A percentile compares a stretch with the other conserved stretches of the same genome.
Evolutionary conservation across 2,888 invertebrate genomes (phyloP).

Genomic region (Tanypteryx hageni): DNA sequence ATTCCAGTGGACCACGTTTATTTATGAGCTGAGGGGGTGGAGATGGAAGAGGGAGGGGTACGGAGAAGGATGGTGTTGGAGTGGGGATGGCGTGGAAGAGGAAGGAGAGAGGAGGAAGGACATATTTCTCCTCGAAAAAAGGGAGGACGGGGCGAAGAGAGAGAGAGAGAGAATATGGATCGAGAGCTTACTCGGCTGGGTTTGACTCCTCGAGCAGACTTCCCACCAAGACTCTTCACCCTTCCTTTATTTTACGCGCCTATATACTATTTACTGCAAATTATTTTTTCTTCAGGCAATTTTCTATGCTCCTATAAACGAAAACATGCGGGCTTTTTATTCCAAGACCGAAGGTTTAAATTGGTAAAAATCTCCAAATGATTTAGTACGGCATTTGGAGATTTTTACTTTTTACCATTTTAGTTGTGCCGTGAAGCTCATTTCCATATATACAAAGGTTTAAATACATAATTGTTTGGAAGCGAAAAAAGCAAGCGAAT

Average conservation of each 20-base stretch:
- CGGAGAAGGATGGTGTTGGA: neutral
- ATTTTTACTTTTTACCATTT: no score
- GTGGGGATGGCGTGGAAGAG: neutral
- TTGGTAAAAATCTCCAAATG: no score
- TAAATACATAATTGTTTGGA: no score
- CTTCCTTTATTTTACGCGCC: neutral
- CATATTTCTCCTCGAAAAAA: neutral
- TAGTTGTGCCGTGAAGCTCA: no score
- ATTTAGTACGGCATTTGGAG: no score
- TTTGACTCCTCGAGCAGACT: neutral
- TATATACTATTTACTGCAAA: no score
- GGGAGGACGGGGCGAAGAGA: neutral
- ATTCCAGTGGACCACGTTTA: conserved; percentile 5
- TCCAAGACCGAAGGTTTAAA: no score
- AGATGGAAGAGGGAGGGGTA: neutral
- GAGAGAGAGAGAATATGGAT: neutral
- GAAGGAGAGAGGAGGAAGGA: neutral
- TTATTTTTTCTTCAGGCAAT: no score
- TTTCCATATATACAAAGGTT: no score
- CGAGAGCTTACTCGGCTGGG: neutral
- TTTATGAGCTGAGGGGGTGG: neutral
- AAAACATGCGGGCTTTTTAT: no score
- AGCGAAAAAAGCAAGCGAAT: no score
- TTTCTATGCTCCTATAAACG: no score
- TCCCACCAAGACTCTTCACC: neutral